These are phyloP conservation scores for Diadromus collaris DNA, from an alignment of 2,888 invertebrate species.

Conservation along the genomic window DNA sequence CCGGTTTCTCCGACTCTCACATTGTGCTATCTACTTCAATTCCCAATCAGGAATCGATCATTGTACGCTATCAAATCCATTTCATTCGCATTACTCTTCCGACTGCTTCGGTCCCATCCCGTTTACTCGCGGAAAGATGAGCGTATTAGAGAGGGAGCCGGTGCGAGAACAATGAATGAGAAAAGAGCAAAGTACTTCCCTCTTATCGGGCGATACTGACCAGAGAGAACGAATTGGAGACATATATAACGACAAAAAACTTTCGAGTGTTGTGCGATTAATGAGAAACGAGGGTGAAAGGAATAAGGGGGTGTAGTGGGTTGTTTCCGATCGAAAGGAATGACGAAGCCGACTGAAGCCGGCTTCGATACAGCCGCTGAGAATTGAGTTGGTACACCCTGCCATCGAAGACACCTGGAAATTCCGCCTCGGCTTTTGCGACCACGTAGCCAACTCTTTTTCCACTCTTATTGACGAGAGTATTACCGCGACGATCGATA, in stretches of 20 bases:
- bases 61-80: conserved; percentile 41
- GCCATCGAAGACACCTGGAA: neutral
- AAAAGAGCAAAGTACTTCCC: conserved; percentile 4
- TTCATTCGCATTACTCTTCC: conserved; percentile 22
- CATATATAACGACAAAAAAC: neutral
- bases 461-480: conserved; percentile 1
- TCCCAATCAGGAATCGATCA: conserved; percentile 22
- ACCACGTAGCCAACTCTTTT: neutral
- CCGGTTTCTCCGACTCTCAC: conserved; percentile 19
- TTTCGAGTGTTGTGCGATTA: conserved; percentile 11
- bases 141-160: neutral
- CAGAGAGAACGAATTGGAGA: neutral
- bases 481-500: conserved; percentile 13
- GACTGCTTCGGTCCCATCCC: neutral
- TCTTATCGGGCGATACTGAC: neutral
- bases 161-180: neutral
- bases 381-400: neutral
- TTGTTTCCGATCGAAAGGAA: neutral
- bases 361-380: neutral
- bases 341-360: neutral
- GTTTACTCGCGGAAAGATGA: neutral
- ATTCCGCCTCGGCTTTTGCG: neutral
- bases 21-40: neutral
- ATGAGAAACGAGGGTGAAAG: conserved; percentile 19
- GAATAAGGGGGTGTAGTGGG: neutral